Percentiles rank a stretch among this genome's conserved stretches.
These are phyloP conservation scores for Zosterops pallidus DNA, from an alignment of 2,113 vertebrate species.

Conservation along the genomic window DNA sequence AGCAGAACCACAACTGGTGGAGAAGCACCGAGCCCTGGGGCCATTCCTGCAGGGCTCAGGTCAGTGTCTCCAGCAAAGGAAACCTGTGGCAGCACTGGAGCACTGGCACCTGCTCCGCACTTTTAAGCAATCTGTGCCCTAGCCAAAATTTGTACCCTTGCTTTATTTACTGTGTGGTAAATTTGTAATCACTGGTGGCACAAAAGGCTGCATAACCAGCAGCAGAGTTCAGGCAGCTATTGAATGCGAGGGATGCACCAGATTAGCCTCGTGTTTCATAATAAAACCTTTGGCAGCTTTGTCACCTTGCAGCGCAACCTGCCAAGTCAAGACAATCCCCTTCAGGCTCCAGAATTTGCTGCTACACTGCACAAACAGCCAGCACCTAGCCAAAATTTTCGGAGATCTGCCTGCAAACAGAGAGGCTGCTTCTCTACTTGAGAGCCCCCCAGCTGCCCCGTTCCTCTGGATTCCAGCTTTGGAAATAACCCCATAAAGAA, in stretches of 20 bases:
- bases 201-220: accelerated
- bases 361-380: accelerated
- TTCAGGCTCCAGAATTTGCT: not conserved
- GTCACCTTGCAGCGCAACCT: not conserved
- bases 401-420: not conserved
- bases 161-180: not conserved
- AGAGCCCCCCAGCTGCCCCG: accelerated
- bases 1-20: not conserved
- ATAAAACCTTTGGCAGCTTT: not conserved
- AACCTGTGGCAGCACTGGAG: accelerated
- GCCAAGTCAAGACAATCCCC: no score
- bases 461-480: not conserved
- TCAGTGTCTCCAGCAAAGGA: no score
- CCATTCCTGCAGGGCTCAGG: not conserved
- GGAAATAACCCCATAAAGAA: not conserved
- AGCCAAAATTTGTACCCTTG: accelerated
- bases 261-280: no score
- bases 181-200: not conserved
- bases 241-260: no score
- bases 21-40: accelerated
- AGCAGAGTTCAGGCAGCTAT: not conserved
- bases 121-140: not conserved
- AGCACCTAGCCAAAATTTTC: no score
- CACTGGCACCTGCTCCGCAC: accelerated
- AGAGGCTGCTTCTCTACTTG: accelerated